phyloP scores from a whole-genome alignment of 2,888 invertebrate species.

The Athetis lepigone region DNA sequence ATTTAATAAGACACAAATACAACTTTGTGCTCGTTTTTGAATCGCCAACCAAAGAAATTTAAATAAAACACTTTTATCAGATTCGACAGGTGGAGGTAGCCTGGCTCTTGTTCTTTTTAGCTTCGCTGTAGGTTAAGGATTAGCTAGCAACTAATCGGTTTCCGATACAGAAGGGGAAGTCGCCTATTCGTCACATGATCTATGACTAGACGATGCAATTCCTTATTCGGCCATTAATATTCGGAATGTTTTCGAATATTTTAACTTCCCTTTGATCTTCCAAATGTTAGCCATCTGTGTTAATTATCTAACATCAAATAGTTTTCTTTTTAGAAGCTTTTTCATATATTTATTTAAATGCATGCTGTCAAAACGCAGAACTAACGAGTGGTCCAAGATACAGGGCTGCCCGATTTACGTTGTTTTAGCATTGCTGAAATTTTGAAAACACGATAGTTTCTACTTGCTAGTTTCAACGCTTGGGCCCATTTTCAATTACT shows the following conservation, averaged over 20 bases:
- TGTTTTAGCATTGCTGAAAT: too few relatives aligned
- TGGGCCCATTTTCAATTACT: too few relatives aligned
- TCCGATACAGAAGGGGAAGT: slow-evolving; percentile 82
- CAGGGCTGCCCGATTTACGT: too few relatives aligned
- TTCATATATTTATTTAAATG: slow-evolving; percentile 26
- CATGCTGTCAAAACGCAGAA: slow-evolving; percentile 29
- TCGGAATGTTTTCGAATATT: slow-evolving; percentile 46
- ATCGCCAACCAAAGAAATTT: slow-evolving; percentile 87
- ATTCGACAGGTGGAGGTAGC: slow-evolving; percentile 88
- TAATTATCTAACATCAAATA: slow-evolving; percentile 54
- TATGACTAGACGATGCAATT: slow-evolving; percentile 63
- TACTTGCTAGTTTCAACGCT: too few relatives aligned
- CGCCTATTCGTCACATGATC: slow-evolving; percentile 73
- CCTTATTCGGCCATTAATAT: slow-evolving; percentile 48
- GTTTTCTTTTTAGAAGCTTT: slow-evolving; percentile 47
- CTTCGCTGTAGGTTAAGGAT: slow-evolving; percentile 90
- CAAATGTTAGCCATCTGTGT: slow-evolving; percentile 35
- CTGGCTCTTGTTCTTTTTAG: slow-evolving; percentile 80
- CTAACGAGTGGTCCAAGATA: background rate
- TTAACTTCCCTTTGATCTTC: slow-evolving; percentile 57
- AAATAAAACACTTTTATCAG: slow-evolving; percentile 90
- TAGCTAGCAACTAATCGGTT: slow-evolving; percentile 87
- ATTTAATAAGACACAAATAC: slow-evolving; percentile 91
- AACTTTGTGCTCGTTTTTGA: slow-evolving; percentile 87
- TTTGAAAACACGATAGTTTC: too few relatives aligned